phyloP scores from a whole-genome alignment of 2,797 vertebrate species.

The Phataginus tetradactyla region DNA sequence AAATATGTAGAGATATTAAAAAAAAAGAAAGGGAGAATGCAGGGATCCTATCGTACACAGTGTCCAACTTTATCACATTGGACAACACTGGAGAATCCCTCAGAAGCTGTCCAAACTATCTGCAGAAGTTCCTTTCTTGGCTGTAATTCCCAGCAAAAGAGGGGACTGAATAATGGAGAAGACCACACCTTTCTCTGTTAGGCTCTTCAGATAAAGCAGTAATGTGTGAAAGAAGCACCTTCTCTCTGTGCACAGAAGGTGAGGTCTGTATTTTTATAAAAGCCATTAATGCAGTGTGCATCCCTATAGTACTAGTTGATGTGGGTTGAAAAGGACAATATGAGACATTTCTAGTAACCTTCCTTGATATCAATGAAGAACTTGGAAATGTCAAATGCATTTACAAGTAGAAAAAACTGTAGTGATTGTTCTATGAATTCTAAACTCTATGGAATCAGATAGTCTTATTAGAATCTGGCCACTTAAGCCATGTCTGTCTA shows the following conservation, averaged over 20 bases:
- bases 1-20: not conserved
- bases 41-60: not conserved
- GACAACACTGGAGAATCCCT: not conserved
- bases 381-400: constrained; percentile 45
- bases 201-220: not conserved
- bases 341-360: constrained; percentile 49
- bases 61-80: too few species aligned
- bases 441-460: constrained; percentile 27
- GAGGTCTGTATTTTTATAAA: constrained; percentile 6
- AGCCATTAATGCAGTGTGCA: not conserved
- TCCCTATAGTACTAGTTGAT: not conserved
- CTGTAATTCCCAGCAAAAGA: not conserved
- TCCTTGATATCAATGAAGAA: not conserved
- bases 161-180: not conserved
- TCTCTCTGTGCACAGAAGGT: not conserved
- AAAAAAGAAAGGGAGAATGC: not conserved
- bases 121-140: not conserved
- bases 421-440: not conserved
- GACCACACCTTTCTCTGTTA: not conserved
- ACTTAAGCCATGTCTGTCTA: constrained; percentile 28
- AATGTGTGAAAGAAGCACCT: not conserved
- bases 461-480: constrained; percentile 39
- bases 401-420: constrained; percentile 14
- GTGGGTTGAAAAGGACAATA: not conserved
- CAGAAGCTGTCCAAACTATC: not conserved